These are phyloP conservation scores for Dynastes maya DNA, from an alignment of 2,888 invertebrate species.

Conservation along the genomic window DNA sequence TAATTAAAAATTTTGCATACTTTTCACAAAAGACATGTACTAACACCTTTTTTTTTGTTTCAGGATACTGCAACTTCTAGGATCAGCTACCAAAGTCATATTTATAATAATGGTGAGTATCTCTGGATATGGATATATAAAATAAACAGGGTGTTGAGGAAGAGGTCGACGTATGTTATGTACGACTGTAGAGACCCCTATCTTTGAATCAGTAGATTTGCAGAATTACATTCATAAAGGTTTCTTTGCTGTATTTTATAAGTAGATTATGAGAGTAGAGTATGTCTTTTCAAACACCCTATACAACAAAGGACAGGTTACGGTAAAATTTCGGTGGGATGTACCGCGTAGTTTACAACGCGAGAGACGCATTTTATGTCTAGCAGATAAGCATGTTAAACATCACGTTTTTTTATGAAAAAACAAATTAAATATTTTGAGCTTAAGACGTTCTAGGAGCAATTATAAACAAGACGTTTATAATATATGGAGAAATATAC, in stretches of 20 bases:
- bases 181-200: no score
- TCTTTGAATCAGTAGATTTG: no score
- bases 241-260: no score
- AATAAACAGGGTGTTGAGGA: no score
- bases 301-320: not conserved
- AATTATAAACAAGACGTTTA: conserved; percentile 30
- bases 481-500: conserved; percentile 19
- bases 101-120: conserved; percentile 59
- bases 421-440: conserved; percentile 22
- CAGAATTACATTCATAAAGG: no score
- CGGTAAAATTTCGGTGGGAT: conserved; percentile 3
- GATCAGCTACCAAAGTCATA: conserved; percentile 58
- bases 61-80: conserved; percentile 63
- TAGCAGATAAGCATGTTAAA: conserved; percentile 22
- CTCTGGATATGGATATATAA: not conserved
- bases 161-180: no score
- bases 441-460: conserved; percentile 19
- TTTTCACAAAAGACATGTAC: not conserved
- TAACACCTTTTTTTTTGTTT: conserved; percentile 53
- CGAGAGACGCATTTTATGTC: conserved; percentile 5
- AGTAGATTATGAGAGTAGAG: no score
- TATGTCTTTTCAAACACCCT: not conserved
- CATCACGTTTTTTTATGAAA: conserved; percentile 3
- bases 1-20: no score
- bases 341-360: conserved; percentile 9